A percentile compares a stretch with the other conserved stretches of the same genome.
These are phyloP conservation scores for Ametastegia equiseti DNA, from an alignment of 2,888 invertebrate species.

Conservation along the genomic window DNA sequence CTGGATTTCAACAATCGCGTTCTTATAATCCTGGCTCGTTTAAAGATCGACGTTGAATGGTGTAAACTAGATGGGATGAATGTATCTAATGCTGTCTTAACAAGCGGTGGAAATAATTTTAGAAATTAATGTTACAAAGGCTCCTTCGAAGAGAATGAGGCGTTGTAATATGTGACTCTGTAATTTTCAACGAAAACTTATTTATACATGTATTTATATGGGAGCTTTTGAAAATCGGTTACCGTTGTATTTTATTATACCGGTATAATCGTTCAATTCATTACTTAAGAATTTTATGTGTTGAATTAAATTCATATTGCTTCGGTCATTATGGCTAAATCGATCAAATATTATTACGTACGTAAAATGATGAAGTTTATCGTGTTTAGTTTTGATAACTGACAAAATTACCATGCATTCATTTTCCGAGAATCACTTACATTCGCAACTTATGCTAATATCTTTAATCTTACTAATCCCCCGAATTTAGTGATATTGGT, in stretches of 20 bases:
- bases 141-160: neutral
- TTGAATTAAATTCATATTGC: neutral
- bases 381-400: neutral
- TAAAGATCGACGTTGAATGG: slow-evolving; percentile 40
- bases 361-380: neutral
- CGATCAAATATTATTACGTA: neutral
- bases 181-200: neutral
- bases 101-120: neutral
- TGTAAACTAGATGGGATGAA: neutral
- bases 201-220: slow-evolving; percentile 10
- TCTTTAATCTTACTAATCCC: neutral
- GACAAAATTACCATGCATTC: neutral
- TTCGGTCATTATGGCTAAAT: neutral
- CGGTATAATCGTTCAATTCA: neutral
- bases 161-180: neutral
- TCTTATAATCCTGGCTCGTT: slow-evolving; percentile 45
- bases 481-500: neutral
- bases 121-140: neutral
- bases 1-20: slow-evolving; percentile 53
- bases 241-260: neutral
- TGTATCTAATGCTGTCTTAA: neutral
- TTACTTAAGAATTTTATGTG: neutral
- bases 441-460: neutral
- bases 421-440: neutral
- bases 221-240: neutral